A percentile compares a stretch with the other conserved stretches of the same genome.
phyloP scores from a whole-genome alignment of 2,888 invertebrate genomes.

The Zaprionus obscuricornis region DNA sequence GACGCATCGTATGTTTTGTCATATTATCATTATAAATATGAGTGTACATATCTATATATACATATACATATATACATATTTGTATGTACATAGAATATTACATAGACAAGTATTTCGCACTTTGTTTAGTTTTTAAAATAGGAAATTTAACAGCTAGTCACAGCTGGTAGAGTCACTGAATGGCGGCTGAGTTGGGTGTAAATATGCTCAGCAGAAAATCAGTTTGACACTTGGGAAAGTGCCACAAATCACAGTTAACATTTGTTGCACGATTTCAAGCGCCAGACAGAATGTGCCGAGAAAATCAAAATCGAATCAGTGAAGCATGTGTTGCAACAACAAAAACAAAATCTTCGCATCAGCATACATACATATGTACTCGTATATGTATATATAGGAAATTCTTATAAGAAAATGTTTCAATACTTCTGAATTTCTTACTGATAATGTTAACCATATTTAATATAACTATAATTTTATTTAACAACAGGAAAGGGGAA shows the following conservation, averaged over 20 bases:
- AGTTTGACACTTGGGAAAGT: constrained; percentile 61
- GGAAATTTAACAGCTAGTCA: constrained; percentile 1
- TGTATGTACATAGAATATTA: neutral
- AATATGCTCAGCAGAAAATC: constrained; percentile 51
- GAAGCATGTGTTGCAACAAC: constrained; percentile 40
- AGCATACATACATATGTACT: neutral
- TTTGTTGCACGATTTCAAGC: constrained; percentile 51
- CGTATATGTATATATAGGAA: neutral
- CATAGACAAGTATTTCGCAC: neutral
- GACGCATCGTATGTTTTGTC: too few relatives aligned
- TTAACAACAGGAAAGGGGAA: too few relatives aligned
- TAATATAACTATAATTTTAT: too few relatives aligned
- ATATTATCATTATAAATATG: too few relatives aligned
- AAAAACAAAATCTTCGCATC: constrained; percentile 32
- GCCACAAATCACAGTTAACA: constrained; percentile 64
- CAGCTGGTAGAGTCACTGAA: constrained; percentile 48
- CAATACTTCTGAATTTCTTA: too few relatives aligned
- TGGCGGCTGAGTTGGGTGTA: constrained; percentile 39
- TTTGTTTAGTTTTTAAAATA: constrained; percentile 14
- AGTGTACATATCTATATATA: too few relatives aligned
- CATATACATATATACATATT: too few relatives aligned
- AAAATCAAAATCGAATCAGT: constrained; percentile 60
- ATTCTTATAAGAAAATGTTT: too few relatives aligned
- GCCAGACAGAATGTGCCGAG: constrained; percentile 50
- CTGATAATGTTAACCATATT: too few relatives aligned